Percentiles rank a stretch among this genome's conserved stretches.
phyloP scores from a whole-genome alignment of 2,888 invertebrate genomes.

The Sisyra nigra region DNA sequence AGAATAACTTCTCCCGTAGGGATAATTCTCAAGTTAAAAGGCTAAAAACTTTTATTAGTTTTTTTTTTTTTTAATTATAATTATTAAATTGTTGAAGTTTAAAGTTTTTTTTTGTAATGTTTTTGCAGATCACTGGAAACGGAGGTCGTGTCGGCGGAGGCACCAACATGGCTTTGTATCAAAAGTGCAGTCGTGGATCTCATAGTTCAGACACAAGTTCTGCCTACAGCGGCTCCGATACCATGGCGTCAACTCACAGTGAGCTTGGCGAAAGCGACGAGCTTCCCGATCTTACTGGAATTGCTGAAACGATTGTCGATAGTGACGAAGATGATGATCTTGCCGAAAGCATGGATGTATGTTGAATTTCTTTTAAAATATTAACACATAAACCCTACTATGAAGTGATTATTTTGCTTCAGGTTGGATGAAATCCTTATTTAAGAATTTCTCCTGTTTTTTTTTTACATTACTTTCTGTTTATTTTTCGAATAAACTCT shows the following conservation, averaged over 20 bases:
- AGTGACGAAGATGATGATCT: conserved; percentile 92
- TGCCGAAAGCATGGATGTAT: conserved; percentile 75
- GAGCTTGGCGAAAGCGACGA: conserved; percentile 52
- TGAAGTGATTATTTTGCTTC: too few relatives aligned
- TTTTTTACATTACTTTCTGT: too few relatives aligned
- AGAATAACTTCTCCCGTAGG: too few relatives aligned
- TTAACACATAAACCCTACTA: neutral
- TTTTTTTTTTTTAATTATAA: too few relatives aligned
- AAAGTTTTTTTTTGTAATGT: neutral
- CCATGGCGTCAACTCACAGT: conserved; percentile 85
- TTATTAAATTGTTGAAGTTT: neutral
- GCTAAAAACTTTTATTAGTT: too few relatives aligned
- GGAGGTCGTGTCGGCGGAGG: conserved; percentile 23
- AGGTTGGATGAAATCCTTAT: too few relatives aligned
- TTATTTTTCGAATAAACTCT: too few relatives aligned
- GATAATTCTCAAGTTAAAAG: too few relatives aligned
- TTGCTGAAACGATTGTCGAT: conserved; percentile 90
- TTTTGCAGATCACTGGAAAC: neutral
- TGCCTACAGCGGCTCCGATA: conserved; percentile 91
- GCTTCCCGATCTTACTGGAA: conserved; percentile 83
- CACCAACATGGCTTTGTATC: conserved; percentile 31
- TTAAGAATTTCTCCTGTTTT: too few relatives aligned
- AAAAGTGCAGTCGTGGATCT: conserved; percentile 69
- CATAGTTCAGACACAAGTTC: conserved; percentile 90
- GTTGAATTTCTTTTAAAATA: conserved; percentile 16